Evolutionary conservation across 1,140 invertebrate genomes (phyloP), one percentile per base, ranked within the genome.

Genomic region (Saccostrea glomerata): DNA sequence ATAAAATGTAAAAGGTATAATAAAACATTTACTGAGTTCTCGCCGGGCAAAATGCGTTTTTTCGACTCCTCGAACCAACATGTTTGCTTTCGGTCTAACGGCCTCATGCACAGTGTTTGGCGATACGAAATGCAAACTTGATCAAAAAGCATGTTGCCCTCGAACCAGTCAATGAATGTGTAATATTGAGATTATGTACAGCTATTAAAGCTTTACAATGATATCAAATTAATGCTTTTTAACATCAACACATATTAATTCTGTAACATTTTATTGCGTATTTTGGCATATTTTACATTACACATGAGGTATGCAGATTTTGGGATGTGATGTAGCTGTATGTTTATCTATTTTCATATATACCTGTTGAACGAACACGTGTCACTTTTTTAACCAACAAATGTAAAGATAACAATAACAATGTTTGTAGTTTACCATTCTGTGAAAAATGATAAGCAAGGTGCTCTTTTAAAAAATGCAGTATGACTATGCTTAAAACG

Each of bases 201-300:
- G 47, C 47, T 9, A 47, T 6, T 47, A 47, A 47, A 6, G 47
- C 47, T 47, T 6, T 7, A 47, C 9, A 47, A 7, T 47, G 2
- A 47, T 47, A 47, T 47, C 47, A 6, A 47, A 47, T 47, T 7
- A 47, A 47, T 47, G 5, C 9, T 47, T 47, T 47, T 47, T 0
- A 47, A 9, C 47, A 47, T 47, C 47, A 47, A 47, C 47, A 47
- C 5, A 47, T 0, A 6, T 47, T n/a, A 54, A 55, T 85, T 85
- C 58, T 60, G n/a, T 56, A 85, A 60, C 58, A 84, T 85, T 85
- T 85, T 85, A 60, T 85, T 85, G 84, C 84, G 84, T 85, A 85
- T 85, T 85, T 85, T 85, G 84, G 84, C 84, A 85, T 60, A 25
- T 60, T n/a, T 47, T n/a, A 56, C 56, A 23, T 58, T 20, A 36